Base-by-base conservation (phyloP, 2,888 invertebrate species). In the Entomobrya multifasciata region DNA sequence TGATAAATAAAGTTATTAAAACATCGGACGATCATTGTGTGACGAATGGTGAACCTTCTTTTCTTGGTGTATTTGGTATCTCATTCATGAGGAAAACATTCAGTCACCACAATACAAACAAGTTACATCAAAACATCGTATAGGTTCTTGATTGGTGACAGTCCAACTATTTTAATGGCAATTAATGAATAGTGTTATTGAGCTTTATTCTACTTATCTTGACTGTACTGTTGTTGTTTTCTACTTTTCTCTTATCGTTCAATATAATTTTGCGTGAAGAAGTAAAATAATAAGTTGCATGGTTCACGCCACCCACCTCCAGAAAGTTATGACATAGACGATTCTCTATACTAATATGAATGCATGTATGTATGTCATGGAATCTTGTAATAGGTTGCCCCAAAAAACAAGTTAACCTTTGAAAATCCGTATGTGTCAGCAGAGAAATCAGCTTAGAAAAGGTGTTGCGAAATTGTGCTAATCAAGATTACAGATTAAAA, bases 21-120 rank as follows among this genome's bases (percentile, higher is more conserved):
- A 67, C 67, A 67, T 67, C 67, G 67, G 15, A 67, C 67, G 41
- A 67, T 67, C 41, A 44, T 67, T 67, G 11, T 44, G 22, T 20
- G 67, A 41, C 67, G 67, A 67, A 41, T 67, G 41, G 36, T 30
- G 20, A 41, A 20, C 67, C 41, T 44, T 44, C n/a, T 41, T 65
- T 30, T 60, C 8, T n/a, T 17, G 27, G 27, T 17, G 36, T 65
- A 20, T 44, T 4, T 30, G 30, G 15, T 44, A 41, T 44, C 25
- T 57, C 57, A 57, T 57, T 57, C 67, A 44, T 67, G 22, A 15
- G 2, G 15, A 62, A 15, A 13, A 36, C 36, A 6, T 6, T 36
- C 8, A 36, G 8, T 36, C 36, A 36, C 36, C 8, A 67, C 44
- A 67, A 20, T 67, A 44, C 2, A 13, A 30, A 30, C 20, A 65